Evolutionary conservation across 2,113 vertebrate species (phyloP).

Genomic region (Piaya cayana): DNA sequence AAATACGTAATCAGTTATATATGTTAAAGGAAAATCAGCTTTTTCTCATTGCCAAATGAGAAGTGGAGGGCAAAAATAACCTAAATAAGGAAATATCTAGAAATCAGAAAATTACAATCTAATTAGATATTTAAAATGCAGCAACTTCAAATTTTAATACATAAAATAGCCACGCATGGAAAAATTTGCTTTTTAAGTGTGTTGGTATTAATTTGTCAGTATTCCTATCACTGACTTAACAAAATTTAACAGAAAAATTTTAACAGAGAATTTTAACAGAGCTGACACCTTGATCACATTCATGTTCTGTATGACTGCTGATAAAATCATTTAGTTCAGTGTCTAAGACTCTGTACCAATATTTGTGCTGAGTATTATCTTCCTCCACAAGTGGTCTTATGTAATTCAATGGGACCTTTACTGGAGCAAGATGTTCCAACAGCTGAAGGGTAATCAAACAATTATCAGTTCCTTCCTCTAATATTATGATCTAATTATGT

Average conservation of each 20-base stretch:
- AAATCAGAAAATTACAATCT: not conserved
- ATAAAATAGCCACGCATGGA: not conserved
- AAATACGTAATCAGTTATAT: not conserved
- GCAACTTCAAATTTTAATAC: not conserved
- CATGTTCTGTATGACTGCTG: not conserved
- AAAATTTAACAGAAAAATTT: not conserved
- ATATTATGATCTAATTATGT: constrained; percentile 47
- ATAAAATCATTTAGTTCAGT: not conserved
- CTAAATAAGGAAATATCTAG: not conserved
- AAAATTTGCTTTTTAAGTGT: not conserved
- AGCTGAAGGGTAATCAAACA: constrained; percentile 33
- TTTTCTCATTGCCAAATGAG: not conserved
- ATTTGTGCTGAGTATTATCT: constrained; percentile 6
- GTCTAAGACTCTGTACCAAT: not conserved
- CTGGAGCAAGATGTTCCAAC: constrained; percentile 6
- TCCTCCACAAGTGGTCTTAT: not conserved
- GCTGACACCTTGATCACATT: not conserved
- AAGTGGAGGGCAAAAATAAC: not conserved
- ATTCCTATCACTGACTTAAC: not conserved
- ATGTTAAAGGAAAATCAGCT: not conserved
- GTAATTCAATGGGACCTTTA: not conserved
- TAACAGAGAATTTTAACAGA: not conserved
- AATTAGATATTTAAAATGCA: not conserved
- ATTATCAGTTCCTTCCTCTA: constrained; percentile 45
- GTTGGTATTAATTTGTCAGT: not conserved